Percentiles rank a stretch among this genome's conserved stretches.
Evolutionary conservation across 2,797 vertebrate species (phyloP).

Genomic region (Emydoidea blandingii): DNA sequence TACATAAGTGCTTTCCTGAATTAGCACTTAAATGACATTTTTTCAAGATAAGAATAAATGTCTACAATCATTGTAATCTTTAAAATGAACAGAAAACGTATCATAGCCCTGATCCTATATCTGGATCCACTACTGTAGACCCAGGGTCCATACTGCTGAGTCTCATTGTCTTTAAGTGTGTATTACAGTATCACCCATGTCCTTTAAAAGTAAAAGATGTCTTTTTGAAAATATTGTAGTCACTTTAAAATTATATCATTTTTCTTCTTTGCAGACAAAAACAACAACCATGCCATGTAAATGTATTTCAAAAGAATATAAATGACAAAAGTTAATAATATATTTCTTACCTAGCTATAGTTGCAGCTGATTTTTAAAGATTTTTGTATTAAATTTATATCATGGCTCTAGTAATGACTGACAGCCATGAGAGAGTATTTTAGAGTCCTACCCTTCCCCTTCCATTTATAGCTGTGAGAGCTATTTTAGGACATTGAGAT

Average conservation of each 20-base stretch:
- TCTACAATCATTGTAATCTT: constrained; percentile 65
- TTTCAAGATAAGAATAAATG: constrained; percentile 74
- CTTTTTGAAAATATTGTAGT: background rate
- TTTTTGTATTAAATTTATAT: constrained; percentile 24
- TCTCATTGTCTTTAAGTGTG: background rate
- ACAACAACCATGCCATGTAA: background rate
- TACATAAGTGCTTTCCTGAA: background rate
- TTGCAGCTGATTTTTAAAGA: constrained; percentile 28
- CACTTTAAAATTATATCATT: constrained; percentile 20
- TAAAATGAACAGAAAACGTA: constrained; percentile 27
- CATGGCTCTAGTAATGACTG: constrained; percentile 47
- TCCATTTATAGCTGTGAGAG: constrained; percentile 44
- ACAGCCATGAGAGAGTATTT: constrained; percentile 43
- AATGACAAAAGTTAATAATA: background rate
- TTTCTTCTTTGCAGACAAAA: constrained; percentile 15
- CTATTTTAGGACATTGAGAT: constrained; percentile 70
- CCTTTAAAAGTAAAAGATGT: background rate
- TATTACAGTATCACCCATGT: background rate
- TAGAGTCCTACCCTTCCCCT: constrained; percentile 8
- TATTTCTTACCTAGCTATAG: constrained; percentile 46
- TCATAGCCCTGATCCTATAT: background rate
- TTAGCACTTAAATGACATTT: constrained; percentile 49
- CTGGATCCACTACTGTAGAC: background rate
- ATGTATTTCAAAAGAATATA: constrained; percentile 27
- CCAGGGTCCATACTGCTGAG: background rate